These are phyloP conservation scores for Corythornis vintsioides DNA, from an alignment of 2,113 vertebrate genomes.

Conservation along the genomic window DNA sequence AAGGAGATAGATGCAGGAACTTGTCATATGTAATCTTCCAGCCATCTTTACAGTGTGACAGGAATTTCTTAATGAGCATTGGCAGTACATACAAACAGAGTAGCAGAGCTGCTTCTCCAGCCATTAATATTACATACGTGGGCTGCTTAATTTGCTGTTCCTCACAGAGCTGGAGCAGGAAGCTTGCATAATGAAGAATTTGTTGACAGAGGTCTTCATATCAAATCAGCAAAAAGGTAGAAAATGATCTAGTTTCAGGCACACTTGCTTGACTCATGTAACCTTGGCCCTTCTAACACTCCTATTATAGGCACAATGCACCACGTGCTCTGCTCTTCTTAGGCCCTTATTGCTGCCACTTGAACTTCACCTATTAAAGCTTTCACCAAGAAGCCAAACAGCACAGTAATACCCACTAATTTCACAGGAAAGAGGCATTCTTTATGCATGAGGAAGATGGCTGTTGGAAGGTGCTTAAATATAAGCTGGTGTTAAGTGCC, in stretches of 20 bases:
- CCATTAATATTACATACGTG: constrained; percentile 42
- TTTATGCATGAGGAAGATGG: background rate
- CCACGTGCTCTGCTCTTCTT: background rate
- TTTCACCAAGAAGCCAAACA: background rate
- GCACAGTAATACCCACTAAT: background rate
- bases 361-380: background rate
- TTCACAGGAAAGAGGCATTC: background rate
- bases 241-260: background rate
- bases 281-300: background rate
- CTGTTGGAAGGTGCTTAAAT: background rate
- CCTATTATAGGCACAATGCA: fast-evolving
- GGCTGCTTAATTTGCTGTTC: constrained; percentile 17
- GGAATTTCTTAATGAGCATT: background rate
- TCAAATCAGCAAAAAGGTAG: constrained; percentile 3
- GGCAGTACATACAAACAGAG: constrained; percentile 26
- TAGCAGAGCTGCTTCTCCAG: background rate
- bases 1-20: background rate
- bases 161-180: background rate
- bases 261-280: background rate
- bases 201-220: constrained; percentile 49
- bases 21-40: background rate
- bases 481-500: background rate
- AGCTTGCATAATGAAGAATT: constrained; percentile 47
- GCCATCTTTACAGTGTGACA: background rate
- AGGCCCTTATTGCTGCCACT: background rate